Conservation (phyloP, 2,888 invertebrate genomes). For the Malthinus flaveolus region DNA sequence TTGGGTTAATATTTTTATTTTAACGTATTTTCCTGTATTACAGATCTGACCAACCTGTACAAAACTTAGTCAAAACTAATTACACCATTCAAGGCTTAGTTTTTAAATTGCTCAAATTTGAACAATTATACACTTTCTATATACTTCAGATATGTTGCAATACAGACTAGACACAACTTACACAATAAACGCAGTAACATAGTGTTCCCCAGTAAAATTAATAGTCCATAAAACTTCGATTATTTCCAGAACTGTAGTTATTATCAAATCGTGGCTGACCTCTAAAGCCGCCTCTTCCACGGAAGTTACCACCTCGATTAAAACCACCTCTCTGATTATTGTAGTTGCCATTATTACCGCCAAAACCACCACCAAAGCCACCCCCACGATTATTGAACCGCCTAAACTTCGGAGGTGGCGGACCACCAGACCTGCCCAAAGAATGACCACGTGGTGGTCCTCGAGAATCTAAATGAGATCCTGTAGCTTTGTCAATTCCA, state of each 20-base stretch:
- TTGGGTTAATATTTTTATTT: no score
- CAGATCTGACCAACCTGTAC: no score
- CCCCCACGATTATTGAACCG: conserved; percentile 40
- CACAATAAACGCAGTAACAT: no score
- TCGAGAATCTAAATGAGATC: conserved; percentile 57
- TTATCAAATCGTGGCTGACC: conserved; percentile 24
- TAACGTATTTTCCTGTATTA: no score
- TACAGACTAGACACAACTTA: no score
- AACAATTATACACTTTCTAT: no score
- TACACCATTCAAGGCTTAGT: no score
- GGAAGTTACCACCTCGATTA: conserved; percentile 17
- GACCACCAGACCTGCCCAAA: conserved; percentile 45
- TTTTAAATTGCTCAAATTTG: no score
- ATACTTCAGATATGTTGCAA: no score
- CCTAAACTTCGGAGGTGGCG: conserved; percentile 53
- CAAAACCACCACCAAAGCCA: conserved; percentile 34
- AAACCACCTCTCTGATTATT: conserved; percentile 34
- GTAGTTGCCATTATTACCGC: conserved; percentile 40
- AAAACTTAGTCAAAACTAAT: no score
- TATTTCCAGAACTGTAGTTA: conserved; percentile 16
- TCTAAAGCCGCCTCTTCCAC: conserved; percentile 33
- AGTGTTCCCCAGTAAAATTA: no score
- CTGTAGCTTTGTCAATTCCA: conserved; percentile 62
- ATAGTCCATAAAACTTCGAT: no score
- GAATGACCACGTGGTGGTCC: conserved; percentile 57